phyloP scores from a whole-genome alignment of 1,140 invertebrate genomes.

The Patella vulgata region DNA sequence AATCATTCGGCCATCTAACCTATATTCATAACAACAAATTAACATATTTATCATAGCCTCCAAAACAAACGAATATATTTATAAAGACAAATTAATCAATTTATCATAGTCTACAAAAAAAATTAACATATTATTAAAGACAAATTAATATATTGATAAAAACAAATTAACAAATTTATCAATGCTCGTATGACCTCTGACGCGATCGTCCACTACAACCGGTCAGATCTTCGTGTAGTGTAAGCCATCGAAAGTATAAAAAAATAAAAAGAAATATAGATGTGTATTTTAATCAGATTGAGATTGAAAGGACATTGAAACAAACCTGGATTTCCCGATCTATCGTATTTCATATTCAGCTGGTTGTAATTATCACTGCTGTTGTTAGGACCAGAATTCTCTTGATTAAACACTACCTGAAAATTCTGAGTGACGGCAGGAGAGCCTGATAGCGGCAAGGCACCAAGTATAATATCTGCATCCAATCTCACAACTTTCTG shows the following conservation, averaged over 20 bases:
- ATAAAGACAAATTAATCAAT: conserved; percentile 4
- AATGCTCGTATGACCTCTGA: no score
- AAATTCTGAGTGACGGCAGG: conserved; percentile 13
- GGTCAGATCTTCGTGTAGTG: no score
- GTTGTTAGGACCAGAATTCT: conserved; percentile 1
- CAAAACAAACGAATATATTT: conserved; percentile 34
- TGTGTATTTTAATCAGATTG: no score
- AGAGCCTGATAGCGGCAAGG: conserved; percentile 12
- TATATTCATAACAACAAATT: conserved; percentile 32
- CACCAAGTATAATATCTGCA: conserved; percentile 27
- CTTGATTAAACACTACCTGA: conserved; percentile 8
- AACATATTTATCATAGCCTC: neutral
- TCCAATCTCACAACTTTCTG: conserved; percentile 24
- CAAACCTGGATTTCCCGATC: conserved; percentile 27
- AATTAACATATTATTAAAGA: no score
- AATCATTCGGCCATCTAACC: no score
- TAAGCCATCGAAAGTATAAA: no score
- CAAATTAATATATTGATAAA: no score
- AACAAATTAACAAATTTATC: no score
- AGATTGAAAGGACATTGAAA: no score
- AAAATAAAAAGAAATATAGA: no score
- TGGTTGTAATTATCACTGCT: conserved; percentile 14
- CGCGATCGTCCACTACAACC: no score
- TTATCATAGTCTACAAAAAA: no score
- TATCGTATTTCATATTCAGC: neutral